These are phyloP conservation scores for Astropecten irregularis DNA, from an alignment of 53 echinoderm and acorn worm genomes.

Conservation along the genomic window DNA sequence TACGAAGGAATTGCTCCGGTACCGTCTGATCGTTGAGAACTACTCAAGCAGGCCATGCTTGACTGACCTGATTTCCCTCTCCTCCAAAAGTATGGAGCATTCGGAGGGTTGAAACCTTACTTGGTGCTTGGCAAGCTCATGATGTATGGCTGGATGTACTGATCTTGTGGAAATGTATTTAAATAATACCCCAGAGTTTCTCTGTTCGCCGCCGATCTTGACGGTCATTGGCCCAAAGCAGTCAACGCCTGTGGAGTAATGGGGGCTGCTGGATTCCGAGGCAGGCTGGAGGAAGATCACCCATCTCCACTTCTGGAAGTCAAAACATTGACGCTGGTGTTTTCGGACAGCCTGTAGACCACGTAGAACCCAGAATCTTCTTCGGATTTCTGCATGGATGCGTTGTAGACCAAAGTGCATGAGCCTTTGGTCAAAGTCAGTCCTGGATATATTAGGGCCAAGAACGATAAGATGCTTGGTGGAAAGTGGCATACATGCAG, in stretches of 20 bases:
- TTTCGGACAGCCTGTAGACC: neutral
- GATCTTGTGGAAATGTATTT: neutral
- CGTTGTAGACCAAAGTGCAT: neutral
- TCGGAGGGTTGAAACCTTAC: conserved; percentile 4
- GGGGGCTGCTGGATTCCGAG: neutral
- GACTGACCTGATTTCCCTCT: conserved; percentile 32
- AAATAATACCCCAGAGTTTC: too few relatives aligned
- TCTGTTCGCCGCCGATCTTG: conserved; percentile 25
- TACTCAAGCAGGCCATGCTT: conserved; percentile 14
- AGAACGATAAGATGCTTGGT: neutral
- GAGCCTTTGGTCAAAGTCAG: neutral
- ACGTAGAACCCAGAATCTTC: neutral
- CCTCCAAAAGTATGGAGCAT: conserved; percentile 58
- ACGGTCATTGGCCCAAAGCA: conserved; percentile 46
- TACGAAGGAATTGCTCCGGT: conserved; percentile 40
- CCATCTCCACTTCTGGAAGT: neutral
- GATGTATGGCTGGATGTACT: neutral
- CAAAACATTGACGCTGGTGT: neutral
- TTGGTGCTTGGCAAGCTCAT: neutral
- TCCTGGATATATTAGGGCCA: neutral
- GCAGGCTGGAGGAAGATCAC: neutral
- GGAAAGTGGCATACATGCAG: neutral
- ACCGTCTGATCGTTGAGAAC: conserved; percentile 17
- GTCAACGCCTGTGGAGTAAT: conserved; percentile 17
- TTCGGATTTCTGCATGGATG: neutral